Base-by-base conservation (phyloP, 2,888 invertebrate genomes). In the Drosophila mimetica region DNA sequence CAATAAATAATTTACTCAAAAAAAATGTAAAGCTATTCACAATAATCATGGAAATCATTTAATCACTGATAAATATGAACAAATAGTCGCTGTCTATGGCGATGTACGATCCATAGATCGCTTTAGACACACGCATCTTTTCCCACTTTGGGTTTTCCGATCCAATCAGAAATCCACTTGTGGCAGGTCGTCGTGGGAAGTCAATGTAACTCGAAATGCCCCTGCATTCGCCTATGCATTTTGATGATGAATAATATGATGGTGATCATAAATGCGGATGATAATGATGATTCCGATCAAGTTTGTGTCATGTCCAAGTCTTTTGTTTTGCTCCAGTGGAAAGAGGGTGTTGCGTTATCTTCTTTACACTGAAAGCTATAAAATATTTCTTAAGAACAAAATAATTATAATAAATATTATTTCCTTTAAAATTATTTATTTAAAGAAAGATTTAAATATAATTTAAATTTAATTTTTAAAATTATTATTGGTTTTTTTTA, bases 291-390 rank as follows among this genome's bases (percentile, higher is more conserved):
- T 58, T 53, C 64, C 41, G 28, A 61, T 47, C 61, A 61, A 72
- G 77, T 77, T 80, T 52, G 64, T 50, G 16, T 30, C 65, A 72
- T 54, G 65, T 65, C 16, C 46, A 76, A 78, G 78, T 79, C 76
- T 82, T 79, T 79, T 71, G 79, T 67, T 82, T 66, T 2, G 11
- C 16, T 41, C 16, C 16, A 63, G 41, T 34, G 32, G 64, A 11
- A 37, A 39, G 46, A 20, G 30, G n/a, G 13, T 14, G 3, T 55
- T 55, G 20, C 28, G 58, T 30, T 58, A 11, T 13, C 22, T 9
- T 4, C 8, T 9, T 14, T 30, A 30, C 60, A 60, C 44, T 1
- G 58, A 0, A 30, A 39, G 11, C 5, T 39, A 5, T 2, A 2
- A 9, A 25, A 25, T 25, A 25, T 25, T 22, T 22, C 22, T 22